These are phyloP conservation scores for Hydractinia echinata DNA, from an alignment of 30 jellyfish, hydroid and myxozoan genomes.

Conservation along the genomic window DNA sequence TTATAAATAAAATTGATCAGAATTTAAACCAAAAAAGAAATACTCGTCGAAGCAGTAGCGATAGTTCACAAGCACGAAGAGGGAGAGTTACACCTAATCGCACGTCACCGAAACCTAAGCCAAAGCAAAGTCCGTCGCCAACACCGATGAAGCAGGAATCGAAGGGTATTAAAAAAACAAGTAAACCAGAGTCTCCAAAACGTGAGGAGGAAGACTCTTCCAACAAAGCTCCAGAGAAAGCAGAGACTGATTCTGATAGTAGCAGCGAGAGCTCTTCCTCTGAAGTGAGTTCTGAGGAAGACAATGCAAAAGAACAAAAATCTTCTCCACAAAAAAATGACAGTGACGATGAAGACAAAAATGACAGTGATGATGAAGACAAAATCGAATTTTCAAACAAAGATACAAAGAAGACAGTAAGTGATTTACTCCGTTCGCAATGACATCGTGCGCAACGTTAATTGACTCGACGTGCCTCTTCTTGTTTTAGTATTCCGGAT, in stretches of 20 bases:
- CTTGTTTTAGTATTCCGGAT: slow-evolving; percentile 18
- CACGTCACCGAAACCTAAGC: not conserved
- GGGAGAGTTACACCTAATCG: slow-evolving; percentile 1
- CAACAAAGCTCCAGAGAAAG: not conserved
- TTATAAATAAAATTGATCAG: slow-evolving; percentile 4
- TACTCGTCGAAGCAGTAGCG: not conserved
- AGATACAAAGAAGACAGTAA: slow-evolving; percentile 34
- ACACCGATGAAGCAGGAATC: not conserved
- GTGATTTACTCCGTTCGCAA: not conserved
- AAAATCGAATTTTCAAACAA: slow-evolving; percentile 49
- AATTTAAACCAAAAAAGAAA: not conserved
- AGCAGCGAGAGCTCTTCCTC: not conserved
- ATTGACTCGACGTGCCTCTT: slow-evolving; percentile 17
- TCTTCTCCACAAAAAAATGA: not conserved
- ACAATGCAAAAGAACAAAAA: not conserved
- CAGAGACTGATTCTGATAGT: not conserved
- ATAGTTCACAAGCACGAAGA: not conserved
- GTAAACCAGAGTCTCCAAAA: not conserved
- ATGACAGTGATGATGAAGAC: slow-evolving; percentile 27
- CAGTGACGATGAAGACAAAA: not conserved
- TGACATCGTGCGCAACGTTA: no score
- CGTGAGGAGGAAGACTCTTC: not conserved
- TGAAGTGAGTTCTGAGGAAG: slow-evolving; percentile 31
- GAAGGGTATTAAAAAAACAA: not conserved
- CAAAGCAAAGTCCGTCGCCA: not conserved